phyloP scores from a whole-genome alignment of 2,888 invertebrate species.

The Nephrotoma flavescens region DNA sequence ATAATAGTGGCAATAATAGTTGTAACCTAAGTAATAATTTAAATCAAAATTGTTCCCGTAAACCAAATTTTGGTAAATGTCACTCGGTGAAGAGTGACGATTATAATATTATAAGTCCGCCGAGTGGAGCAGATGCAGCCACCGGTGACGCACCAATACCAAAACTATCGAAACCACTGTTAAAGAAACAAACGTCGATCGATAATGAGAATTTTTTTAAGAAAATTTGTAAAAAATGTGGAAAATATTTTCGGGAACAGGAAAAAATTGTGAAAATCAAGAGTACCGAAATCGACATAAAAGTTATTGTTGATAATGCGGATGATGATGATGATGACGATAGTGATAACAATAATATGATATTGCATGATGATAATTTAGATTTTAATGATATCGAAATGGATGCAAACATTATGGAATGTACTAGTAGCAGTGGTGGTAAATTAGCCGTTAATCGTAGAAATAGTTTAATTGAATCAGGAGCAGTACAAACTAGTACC shows the following conservation, averaged over 20 bases:
- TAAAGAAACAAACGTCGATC: not conserved
- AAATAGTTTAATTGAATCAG: not conserved
- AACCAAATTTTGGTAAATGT: not conserved
- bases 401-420: not conserved
- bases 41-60: not conserved
- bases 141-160: not conserved
- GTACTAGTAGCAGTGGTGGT: not conserved
- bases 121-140: not conserved
- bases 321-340: not conserved
- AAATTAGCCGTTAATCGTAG: not conserved
- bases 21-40: not conserved
- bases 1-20: not conserved
- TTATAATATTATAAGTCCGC: not conserved
- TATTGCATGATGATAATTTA: not conserved
- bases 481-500: not conserved
- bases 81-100: not conserved
- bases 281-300: constrained; percentile 3
- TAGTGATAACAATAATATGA: not conserved
- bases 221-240: not conserved
- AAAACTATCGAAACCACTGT: not conserved
- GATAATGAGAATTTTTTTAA: constrained; percentile 2
- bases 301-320: not conserved
- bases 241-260: constrained; percentile 1
- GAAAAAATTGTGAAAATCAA: constrained; percentile 3
- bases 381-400: not conserved